phyloP scores from a whole-genome alignment of 1,140 invertebrate genomes.

The Drosophila novamexicana region DNA sequence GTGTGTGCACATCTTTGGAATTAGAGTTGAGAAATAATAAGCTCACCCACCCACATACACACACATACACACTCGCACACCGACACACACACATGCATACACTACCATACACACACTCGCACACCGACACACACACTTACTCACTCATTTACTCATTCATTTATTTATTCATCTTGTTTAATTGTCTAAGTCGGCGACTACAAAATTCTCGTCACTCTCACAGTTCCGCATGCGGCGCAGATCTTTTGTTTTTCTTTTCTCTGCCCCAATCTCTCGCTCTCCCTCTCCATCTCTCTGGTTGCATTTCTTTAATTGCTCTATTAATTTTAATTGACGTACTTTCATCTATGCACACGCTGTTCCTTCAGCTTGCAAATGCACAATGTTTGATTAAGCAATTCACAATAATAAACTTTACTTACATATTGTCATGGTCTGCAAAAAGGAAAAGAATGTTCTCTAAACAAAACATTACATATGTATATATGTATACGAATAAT shows the following conservation, averaged over 20 bases:
- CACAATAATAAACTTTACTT: constrained; percentile 10
- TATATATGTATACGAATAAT: too few relatives aligned
- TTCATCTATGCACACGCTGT: constrained; percentile 27
- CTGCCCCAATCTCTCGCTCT: constrained; percentile 31
- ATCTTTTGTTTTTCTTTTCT: constrained; percentile 50
- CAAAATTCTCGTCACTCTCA: constrained; percentile 69
- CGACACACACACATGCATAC: neutral
- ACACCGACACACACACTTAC: constrained; percentile 38
- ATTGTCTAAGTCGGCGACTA: constrained; percentile 48
- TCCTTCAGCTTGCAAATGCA: constrained; percentile 51
- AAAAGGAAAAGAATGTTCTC: neutral
- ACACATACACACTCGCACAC: constrained; percentile 5
- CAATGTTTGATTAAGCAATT: constrained; percentile 52
- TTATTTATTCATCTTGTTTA: constrained; percentile 54
- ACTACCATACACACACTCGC: neutral
- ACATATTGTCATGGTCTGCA: neutral
- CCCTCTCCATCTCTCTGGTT: constrained; percentile 26
- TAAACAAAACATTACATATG: too few relatives aligned
- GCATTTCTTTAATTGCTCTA: constrained; percentile 79
- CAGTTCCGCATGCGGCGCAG: constrained; percentile 50
- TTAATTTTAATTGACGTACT: constrained; percentile 78
- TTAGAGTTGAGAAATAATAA: constrained; percentile 74
- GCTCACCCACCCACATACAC: constrained; percentile 39
- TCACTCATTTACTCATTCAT: constrained; percentile 65
- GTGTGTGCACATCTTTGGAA: constrained; percentile 65